Evolutionary conservation across 2,113 vertebrate genomes (phyloP), one percentile per base, ranked within the genome.

Genomic region (Butastur rufipennis): DNA sequence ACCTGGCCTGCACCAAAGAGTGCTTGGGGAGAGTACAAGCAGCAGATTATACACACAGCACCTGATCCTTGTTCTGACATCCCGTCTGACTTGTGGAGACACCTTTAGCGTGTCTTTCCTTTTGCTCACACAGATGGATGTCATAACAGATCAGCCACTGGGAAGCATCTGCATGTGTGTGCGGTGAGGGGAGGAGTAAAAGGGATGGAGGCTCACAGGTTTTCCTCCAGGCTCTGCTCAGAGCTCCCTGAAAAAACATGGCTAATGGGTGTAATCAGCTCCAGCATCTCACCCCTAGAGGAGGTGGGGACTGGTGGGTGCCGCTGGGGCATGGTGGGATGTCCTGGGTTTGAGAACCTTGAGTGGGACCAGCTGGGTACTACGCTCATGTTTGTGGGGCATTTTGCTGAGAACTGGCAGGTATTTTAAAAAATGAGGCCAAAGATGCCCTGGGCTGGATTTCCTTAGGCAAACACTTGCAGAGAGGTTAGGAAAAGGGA

Each of bases 321-420:
- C 40, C 11, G 5, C 2, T 31, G 56, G 48, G 13, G 5, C 15
- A 20, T 62, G n/a, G 4, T 38, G 66, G 22, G 45, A 13, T 2
- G 1, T 9, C 8, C 6, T 67, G 36, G 11, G 2, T 45, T 81
- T 83, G 63, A 50, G 68, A 83, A 53, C 27, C 10, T 53, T 1
- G 27, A 50, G 38, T n/a, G 18, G 83, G 16, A 74, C 75, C 18
- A 9, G 25, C 29, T 26, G 43, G 36, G 38, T 53, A 10, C 40
- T 34, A 2, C 18, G 2, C 31, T 56, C 4, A 0, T 4, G 13
- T 32, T 65, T n/a, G 19, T 34, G 29, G 20, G 48, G 40, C 8
- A 1, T 63, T 86, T 80, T 29, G 16, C 50, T n/a, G 52, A 43
- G 42, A 67, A 14, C 23, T 18, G 13, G 9, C 5, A 61, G 34